Evolutionary conservation across 35 echinoderm and acorn worm species (phyloP), one percentile per base, ranked within the genome.

Genomic region (Apostichopus japonicus): DNA sequence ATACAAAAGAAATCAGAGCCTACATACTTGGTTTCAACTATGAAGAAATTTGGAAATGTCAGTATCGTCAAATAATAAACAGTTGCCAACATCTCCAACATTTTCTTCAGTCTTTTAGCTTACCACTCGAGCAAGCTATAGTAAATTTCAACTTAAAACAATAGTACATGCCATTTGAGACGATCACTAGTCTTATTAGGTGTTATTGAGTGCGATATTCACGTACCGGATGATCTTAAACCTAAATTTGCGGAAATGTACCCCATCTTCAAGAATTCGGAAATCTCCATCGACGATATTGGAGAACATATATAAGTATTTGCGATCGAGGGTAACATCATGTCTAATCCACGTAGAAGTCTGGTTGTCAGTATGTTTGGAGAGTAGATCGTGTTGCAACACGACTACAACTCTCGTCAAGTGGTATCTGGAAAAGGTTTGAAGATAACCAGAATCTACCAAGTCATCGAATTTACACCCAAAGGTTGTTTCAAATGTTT

Each of bases 311-410:
- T 88, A 61, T 19, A 16, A 14, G 17, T 19, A n/a, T 91, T 75
- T 53, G 89, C 80, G 2, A 7, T 56, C 11, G 53, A 84, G 21
- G 56, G 11, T 24, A 81, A 65, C 24, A 90, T 94, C 72, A 4
- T 94, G 92, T 54, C 65, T 24, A 90, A 24, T 10, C 86, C 92
- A 14, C 51, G 86, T 10, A 53, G 75, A 19, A 90, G 92, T 80
- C 77, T 94, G 13, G 80, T 90, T 19, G 92, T 75, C 0, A 94
- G 92, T 81, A 94, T 94, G 92, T 90, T 94, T 94, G 92, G 92
- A 8, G 59, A 94, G 23, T 61, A 94, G 22, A 90, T 94, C 55
- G 24, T 94, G 8, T 23, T 94, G 25, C n/a, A n/a, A n/a, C n/a
- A n/a, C 25, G 67, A 15, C 84, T 1, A 94, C 86, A 8, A 55